These are phyloP conservation scores for Orientallactaga bullata DNA, from an alignment of 2,113 vertebrate species.

Conservation along the genomic window DNA sequence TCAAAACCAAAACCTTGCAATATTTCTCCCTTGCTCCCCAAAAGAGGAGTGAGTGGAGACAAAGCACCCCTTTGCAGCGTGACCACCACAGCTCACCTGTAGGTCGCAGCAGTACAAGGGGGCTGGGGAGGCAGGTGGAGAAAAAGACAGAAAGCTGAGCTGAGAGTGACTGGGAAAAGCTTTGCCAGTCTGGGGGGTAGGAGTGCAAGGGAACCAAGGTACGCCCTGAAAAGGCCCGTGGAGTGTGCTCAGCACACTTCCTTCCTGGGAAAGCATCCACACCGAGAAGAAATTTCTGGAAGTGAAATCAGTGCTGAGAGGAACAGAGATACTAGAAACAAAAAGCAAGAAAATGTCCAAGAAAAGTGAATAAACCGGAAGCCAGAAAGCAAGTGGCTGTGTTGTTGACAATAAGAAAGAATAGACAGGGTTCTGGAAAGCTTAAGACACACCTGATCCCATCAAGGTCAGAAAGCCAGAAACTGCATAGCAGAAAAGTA, in stretches of 20 bases:
- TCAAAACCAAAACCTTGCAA: conserved; percentile 31
- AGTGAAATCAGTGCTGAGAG: neutral
- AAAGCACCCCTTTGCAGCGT: neutral
- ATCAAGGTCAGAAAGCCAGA: neutral
- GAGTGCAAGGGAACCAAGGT: neutral
- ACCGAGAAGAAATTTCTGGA: neutral
- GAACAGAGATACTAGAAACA: neutral
- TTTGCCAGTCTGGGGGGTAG: accelerated
- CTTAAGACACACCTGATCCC: neutral
- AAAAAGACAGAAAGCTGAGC: too few species aligned
- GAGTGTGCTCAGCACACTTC: neutral
- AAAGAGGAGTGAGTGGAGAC: neutral
- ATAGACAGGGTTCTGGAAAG: neutral
- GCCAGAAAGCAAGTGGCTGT: neutral
- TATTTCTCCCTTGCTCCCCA: neutral
- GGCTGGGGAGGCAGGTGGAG: neutral
- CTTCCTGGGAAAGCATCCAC: neutral
- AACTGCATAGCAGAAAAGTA: neutral
- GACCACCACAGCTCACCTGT: neutral
- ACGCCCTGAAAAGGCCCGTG: neutral
- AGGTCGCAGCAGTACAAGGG: neutral
- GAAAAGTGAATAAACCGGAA: neutral
- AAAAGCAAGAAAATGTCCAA: neutral
- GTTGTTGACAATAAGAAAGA: neutral
- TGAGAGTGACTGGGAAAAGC: neutral